Evolutionary conservation across 2,113 vertebrate species (phyloP), one percentile per base, ranked within the genome.

Genomic region (Microcebus murinus): DNA sequence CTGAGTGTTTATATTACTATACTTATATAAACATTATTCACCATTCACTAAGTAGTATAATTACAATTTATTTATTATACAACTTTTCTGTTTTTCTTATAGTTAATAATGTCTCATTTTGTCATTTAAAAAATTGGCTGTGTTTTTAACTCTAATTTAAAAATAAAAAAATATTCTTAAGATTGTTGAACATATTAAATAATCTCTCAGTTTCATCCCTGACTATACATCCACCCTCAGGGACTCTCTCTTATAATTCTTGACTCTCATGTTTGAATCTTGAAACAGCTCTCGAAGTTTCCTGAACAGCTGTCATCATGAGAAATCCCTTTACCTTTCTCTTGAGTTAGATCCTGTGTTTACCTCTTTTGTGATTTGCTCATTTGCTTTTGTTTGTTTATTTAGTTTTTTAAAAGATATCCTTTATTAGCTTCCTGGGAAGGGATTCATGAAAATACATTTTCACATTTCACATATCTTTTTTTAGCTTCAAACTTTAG

Each of bases 381-480:
- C 11, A 29, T 76, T 83, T 80, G 18, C 52, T 91, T 63, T 90
- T 55, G 13, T 48, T 80, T n/a, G 23, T 48, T 48, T 48, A 18
- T 50, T 36, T 8, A 48, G n/a, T 92, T 80, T 76, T 70, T 71
- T 71, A n/a, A 12, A 79, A 10, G 52, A 71, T 4, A 86, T 87
- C 68, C 17, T 77, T 89, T 70, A 42, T 65, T 91, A 61, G 20
- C 67, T 95, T 96, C 59, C 34, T 55, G 10, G 48, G 29, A 27
- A 97, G 11, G 14, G n/a, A 11, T 71, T 77, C 36, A 71, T n/a
- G 9, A 87, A 29, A 95, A 90, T 84, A 84, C 45, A 59, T 65
- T 87, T 93, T 95, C 84, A 48, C 34, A 36, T 87, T 93, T 95
- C 84, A 42, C 34, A 36, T 25, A 0, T 81, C 10, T 93, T 71